These are phyloP conservation scores for Euclidia mi DNA, from an alignment of 2,888 invertebrate species.

Conservation along the genomic window DNA sequence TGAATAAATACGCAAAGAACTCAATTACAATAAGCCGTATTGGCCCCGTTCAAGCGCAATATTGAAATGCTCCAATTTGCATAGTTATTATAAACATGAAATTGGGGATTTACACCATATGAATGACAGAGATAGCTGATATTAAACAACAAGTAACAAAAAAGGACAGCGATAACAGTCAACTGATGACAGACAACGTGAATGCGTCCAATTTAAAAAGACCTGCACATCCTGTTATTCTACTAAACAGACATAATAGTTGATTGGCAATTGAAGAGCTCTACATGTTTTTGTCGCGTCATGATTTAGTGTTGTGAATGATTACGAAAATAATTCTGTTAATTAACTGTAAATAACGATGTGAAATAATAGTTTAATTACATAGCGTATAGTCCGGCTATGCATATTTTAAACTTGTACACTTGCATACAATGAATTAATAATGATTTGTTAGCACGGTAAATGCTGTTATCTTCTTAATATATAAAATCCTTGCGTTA, in stretches of 20 bases:
- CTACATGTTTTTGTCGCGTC: conserved; percentile 45
- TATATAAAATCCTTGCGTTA: too few species aligned
- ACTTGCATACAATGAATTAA: not conserved
- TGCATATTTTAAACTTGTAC: conserved; percentile 2
- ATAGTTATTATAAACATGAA: conserved; percentile 85
- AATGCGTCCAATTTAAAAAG: conserved; percentile 39
- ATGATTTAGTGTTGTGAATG: conserved; percentile 53
- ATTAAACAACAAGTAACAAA: conserved; percentile 45
- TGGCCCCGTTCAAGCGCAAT: conserved; percentile 75
- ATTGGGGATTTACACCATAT: conserved; percentile 67
- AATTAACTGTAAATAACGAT: conserved; percentile 53
- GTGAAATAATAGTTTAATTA: conserved; percentile 39
- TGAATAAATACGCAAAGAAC: conserved; percentile 72
- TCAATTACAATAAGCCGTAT: conserved; percentile 80
- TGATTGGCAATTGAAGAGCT: conserved; percentile 31
- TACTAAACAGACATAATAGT: conserved; percentile 23
- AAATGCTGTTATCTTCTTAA: too few species aligned
- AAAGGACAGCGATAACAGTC: conserved; percentile 46
- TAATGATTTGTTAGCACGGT: conserved; percentile 7
- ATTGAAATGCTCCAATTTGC: conserved; percentile 84
- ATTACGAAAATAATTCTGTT: conserved; percentile 59
- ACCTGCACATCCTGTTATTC: conserved; percentile 38
- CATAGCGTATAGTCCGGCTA: conserved; percentile 19
- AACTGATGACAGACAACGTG: conserved; percentile 44
- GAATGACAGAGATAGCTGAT: conserved; percentile 61